Conservation (phyloP, 2,888 invertebrate genomes). For the Pristionchus fissidentatus region DNA sequence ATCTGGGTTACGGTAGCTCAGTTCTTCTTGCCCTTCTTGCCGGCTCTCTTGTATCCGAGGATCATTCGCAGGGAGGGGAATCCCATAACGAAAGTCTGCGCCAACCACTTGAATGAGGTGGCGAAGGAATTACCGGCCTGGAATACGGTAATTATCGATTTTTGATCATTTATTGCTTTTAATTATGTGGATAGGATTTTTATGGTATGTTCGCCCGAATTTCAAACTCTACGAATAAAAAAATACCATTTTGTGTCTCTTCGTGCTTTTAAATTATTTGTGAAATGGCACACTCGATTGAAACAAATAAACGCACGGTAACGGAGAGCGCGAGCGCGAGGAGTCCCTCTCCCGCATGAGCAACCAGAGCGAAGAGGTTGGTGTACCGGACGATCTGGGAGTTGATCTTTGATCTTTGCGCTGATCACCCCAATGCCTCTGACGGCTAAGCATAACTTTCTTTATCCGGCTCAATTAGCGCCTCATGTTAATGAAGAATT, state of each 20-base stretch:
- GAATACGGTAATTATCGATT: too few species aligned
- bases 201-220: too few species aligned
- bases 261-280: too few species aligned
- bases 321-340: slow-evolving; percentile 65
- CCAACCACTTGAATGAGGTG: slow-evolving; percentile 69
- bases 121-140: slow-evolving; percentile 52
- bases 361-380: slow-evolving; percentile 64
- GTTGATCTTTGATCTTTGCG: not conserved
- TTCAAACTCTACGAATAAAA: too few species aligned
- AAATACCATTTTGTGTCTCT: too few species aligned
- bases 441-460: too few species aligned
- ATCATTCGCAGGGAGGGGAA: slow-evolving; percentile 65
- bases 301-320: not conserved
- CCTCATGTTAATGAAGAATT: too few species aligned
- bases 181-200: too few species aligned
- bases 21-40: not conserved
- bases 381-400: slow-evolving; percentile 50
- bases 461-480: too few species aligned
- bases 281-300: too few species aligned
- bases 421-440: too few species aligned
- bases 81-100: slow-evolving; percentile 71
- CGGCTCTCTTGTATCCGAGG: slow-evolving; percentile 26
- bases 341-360: slow-evolving; percentile 68
- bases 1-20: not conserved
- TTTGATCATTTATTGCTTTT: not conserved